phyloP scores from a whole-genome alignment of 23 tunicate species.

The Corella eumyota region DNA sequence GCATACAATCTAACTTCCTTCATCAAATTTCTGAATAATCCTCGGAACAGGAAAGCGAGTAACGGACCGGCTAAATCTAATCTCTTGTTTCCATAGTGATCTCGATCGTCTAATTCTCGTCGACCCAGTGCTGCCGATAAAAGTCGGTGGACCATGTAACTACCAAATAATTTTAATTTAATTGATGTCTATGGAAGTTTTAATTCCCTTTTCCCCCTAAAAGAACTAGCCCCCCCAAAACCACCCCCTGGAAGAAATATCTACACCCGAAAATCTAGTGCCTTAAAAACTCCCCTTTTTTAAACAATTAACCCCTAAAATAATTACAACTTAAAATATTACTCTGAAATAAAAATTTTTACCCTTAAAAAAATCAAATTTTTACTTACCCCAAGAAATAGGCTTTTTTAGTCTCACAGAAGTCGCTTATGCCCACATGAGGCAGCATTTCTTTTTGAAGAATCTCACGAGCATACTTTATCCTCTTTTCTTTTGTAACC shows the following conservation, averaged over 20 bases:
- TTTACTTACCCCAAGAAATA: constrained; percentile 90
- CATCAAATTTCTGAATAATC: constrained; percentile 89
- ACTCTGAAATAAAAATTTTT: too few relatives aligned
- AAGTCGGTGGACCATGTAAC: constrained; percentile 97
- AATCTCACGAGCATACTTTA: constrained; percentile 92
- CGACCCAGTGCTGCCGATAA: constrained; percentile 94
- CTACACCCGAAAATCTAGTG: too few relatives aligned
- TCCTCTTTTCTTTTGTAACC: constrained; percentile 93
- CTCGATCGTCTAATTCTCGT: constrained; percentile 95
- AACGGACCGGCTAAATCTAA: constrained; percentile 97
- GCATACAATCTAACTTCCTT: constrained; percentile 97
- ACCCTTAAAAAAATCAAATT: too few relatives aligned
- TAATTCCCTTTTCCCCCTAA: too few relatives aligned
- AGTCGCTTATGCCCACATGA: constrained; percentile 98
- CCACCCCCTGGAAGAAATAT: too few relatives aligned
- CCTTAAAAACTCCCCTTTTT: too few relatives aligned
- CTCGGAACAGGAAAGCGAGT: constrained; percentile 94
- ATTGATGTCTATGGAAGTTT: too few relatives aligned
- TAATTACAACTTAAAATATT: too few relatives aligned
- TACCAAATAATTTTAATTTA: too few relatives aligned
- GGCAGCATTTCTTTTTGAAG: constrained; percentile 99
- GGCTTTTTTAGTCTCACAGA: constrained; percentile 98
- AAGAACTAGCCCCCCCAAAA: too few relatives aligned
- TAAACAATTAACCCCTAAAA: too few relatives aligned
- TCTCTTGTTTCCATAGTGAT: constrained; percentile 99